Evolutionary conservation across 2,113 vertebrate genomes (phyloP), one percentile per base, ranked within the genome.

Genomic region (Pygoscelis adeliae): DNA sequence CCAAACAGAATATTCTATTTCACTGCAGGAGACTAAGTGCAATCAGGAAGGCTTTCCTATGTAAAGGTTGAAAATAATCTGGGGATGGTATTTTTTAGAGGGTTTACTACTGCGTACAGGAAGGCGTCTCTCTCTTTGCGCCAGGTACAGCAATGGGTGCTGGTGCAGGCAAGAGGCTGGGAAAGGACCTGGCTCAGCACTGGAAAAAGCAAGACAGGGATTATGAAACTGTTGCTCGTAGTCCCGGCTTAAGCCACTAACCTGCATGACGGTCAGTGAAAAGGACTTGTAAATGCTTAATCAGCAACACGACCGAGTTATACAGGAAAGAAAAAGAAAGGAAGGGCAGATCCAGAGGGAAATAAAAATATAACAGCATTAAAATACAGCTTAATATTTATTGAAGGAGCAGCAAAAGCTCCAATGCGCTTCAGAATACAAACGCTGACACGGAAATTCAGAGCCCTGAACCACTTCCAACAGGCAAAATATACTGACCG

Each of bases 401-500:
- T 84, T 93, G 96, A 95, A 96, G 90, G 42, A 95, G 95, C 84
- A 93, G 89, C 89, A 89, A 94, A 94, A 95, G 79, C 95, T 89
- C 73, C 70, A 44, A 62, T 20, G 52, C 8, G 8, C 77, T 87
- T 88, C 69, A 52, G 83, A 83, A 90, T 20, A 76, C 94, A 90
- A 92, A 90, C 13, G 73, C 97, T 96, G 96, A 97, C 97, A 67
- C 0, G 38, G 66, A 89, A 97, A 94, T 96, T 94, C 65, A 95
- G 89, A 97, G 97, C 87, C 79, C 81, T 95, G 97, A 91, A 70
- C 66, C 7, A 6, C 80, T 92, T 96, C 95, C 94, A 96, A 56
- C 34, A 36, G 89, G 85, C 95, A 98, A 93, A 95, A 53, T 85
- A 97, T 87, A 96, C 87, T 92, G 95, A 97, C 96, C 94, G n/a